Conservation (phyloP, 2,113 vertebrate genomes). For the Sinocyclocheilus anophthalmus region DNA sequence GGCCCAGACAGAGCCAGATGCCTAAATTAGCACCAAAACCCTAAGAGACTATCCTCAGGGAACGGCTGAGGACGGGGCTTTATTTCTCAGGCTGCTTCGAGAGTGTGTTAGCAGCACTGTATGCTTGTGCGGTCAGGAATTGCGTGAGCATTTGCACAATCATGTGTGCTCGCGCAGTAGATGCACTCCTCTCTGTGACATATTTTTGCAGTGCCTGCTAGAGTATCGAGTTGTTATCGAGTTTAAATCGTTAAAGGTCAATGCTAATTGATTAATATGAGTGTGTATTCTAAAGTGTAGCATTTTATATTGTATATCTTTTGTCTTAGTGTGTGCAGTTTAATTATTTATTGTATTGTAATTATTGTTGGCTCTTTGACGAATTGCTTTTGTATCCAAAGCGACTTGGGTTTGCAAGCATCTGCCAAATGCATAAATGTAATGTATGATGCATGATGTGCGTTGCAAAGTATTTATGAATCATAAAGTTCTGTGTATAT, state of each 20-base stretch:
- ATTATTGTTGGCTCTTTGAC: too few relatives aligned
- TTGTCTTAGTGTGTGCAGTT: neutral
- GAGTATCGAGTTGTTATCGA: neutral
- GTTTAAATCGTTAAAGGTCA: neutral
- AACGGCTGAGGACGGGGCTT: slow-evolving; percentile 78
- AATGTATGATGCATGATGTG: neutral
- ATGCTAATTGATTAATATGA: neutral
- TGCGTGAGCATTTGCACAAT: neutral
- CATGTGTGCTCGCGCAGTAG: neutral
- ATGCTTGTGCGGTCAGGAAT: neutral
- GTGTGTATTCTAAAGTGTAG: neutral
- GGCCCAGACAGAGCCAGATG: slow-evolving; percentile 89
- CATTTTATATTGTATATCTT: neutral
- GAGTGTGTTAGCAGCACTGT: slow-evolving; percentile 4
- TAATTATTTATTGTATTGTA: neutral
- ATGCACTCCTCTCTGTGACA: neutral
- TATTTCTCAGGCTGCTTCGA: slow-evolving; percentile 67
- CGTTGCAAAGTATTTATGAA: neutral
- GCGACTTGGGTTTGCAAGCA: neutral
- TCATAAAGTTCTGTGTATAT: neutral
- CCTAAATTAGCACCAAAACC: slow-evolving; percentile 89
- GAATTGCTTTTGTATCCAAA: neutral
- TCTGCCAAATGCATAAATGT: neutral
- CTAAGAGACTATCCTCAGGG: slow-evolving; percentile 80
- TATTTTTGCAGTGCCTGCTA: neutral